Conservation (phyloP, 2,113 vertebrate genomes). For the Peromyscus leucopus region DNA sequence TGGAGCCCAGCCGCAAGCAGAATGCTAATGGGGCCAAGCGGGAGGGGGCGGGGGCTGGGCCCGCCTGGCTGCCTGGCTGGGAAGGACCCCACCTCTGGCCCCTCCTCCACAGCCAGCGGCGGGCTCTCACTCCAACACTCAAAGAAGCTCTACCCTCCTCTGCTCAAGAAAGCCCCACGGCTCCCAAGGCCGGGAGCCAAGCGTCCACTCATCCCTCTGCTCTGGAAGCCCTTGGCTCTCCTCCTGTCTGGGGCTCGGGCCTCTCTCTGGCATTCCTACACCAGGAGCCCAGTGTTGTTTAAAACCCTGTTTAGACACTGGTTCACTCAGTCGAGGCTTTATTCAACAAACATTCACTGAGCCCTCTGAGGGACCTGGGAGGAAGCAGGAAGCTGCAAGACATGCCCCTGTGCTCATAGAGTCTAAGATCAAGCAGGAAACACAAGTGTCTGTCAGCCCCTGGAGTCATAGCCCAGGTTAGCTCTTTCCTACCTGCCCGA, state of each 20-base stretch:
- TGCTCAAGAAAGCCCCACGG: neutral
- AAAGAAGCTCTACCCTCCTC: constrained; percentile 29
- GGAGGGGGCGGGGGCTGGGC: constrained; percentile 71
- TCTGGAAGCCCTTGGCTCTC: neutral
- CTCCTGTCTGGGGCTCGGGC: neutral
- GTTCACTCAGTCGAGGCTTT: constrained; percentile 22
- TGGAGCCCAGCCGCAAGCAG: constrained; percentile 80
- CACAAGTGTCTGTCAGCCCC: neutral
- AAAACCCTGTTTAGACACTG: neutral
- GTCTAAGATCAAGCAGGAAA: constrained; percentile 10
- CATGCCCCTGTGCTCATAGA: neutral
- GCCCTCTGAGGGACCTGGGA: constrained; percentile 26
- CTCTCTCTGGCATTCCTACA: neutral
- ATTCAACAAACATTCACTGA: constrained; percentile 52
- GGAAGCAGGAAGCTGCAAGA: neutral
- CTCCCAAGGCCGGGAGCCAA: constrained; percentile 10
- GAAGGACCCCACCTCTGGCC: constrained; percentile 73
- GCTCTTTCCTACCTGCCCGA: neutral
- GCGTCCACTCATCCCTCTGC: constrained; percentile 42
- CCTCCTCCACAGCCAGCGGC: neutral
- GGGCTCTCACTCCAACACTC: constrained; percentile 12
- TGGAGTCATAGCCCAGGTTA: neutral
- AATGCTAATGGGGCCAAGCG: constrained; percentile 84
- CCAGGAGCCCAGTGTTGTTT: neutral
- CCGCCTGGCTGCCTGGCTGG: constrained; percentile 68